Evolutionary conservation across 2,888 invertebrate genomes (phyloP).

Genomic region (Boloria euphrosyne): DNA sequence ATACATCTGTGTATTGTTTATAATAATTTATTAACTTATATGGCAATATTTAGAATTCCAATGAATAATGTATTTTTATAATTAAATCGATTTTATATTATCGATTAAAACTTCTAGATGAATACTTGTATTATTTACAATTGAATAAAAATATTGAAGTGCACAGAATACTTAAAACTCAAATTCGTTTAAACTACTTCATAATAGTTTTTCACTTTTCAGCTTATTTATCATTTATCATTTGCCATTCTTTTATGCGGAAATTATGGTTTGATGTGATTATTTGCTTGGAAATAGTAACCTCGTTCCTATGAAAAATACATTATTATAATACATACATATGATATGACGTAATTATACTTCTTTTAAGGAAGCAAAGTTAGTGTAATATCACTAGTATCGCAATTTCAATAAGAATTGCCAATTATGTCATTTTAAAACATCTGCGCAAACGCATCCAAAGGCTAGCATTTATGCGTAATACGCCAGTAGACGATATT

Average conservation of each 20-base stretch:
- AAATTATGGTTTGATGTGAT: no score
- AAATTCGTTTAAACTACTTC: no score
- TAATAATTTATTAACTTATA: conserved; percentile 17
- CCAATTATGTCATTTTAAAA: not conserved
- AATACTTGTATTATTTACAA: not conserved
- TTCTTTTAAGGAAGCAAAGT: not conserved
- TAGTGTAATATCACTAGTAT: no score
- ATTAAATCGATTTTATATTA: conserved; percentile 1
- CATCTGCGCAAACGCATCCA: conserved; percentile 1
- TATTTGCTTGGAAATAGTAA: no score
- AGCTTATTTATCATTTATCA: no score
- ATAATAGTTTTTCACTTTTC: no score
- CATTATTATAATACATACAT: no score
- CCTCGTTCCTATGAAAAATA: no score
- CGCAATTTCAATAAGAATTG: no score
- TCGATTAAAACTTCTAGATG: conserved; percentile 15
- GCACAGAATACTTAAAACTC: not conserved
- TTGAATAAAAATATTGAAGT: not conserved
- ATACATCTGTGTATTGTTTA: conserved; percentile 15
- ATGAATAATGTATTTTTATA: conserved; percentile 6
- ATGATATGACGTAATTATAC: no score
- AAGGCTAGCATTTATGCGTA: not conserved
- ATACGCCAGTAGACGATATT: not conserved
- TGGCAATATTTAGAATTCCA: conserved; percentile 18
- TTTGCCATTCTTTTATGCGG: no score